Evolutionary conservation across 2,797 vertebrate species (phyloP), one percentile per base, ranked within the genome.

Genomic region (Thripadectes ignobilis): DNA sequence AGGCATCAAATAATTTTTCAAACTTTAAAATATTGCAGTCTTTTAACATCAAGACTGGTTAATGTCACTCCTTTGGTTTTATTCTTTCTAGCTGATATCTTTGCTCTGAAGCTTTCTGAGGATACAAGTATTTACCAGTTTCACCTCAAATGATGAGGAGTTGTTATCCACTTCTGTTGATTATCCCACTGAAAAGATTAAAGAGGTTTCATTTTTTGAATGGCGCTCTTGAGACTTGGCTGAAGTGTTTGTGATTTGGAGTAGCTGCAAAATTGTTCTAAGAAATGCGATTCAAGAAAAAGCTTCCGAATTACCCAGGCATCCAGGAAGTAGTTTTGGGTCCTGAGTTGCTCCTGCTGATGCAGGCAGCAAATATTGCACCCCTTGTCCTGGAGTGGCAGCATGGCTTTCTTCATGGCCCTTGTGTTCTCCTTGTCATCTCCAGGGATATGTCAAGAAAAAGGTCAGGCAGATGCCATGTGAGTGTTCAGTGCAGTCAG

Each of bases 141-240:
- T 73, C 66, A 49, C 67, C 80, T 90, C 49, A 62, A 86, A 85
- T 38, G 41, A 71, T 15, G 45, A 76, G 81, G 76, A 62, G 22
- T 86, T 90, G 89, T 95, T 82, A 94, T 34, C 80, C 90, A 85
- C 88, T 95, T 82, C 76, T 30, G 39, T 66, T 93, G 68, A 92
- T 96, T 96, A 73, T 94, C 55, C 67, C 80, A 48, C 81, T 80
- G 92, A 88, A 93, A 96, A 92, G 82, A 84, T 93, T 89, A 59
- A 75, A 91, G 72, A 76, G 79, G 23, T 84, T 95, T 93, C 69
- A 45, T 73, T 72, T 95, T 92, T 85, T 73, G 62, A 91, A 83
- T 88, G 79, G 59, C 48, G 36, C 89, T 88, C 87, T 80, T 77
- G 73, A 91, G 92, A 48, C 68, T 76, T 69, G 85, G 57, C 69